Base-by-base conservation (phyloP, 2,888 invertebrate species). In the Craniophora ligustri region DNA sequence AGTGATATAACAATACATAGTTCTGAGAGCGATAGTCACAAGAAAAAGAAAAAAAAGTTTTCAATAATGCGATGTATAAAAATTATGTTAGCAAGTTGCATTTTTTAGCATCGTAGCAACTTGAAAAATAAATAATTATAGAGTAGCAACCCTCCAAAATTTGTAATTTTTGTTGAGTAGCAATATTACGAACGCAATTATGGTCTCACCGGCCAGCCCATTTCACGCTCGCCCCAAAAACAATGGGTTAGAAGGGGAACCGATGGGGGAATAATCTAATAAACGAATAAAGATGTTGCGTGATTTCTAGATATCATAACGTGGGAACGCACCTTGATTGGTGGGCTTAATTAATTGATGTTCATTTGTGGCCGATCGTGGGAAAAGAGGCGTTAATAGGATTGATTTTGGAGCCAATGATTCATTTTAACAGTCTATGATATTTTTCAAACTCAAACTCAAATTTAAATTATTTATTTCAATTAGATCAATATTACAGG, bases 221-320 rank as follows among this genome's bases (percentile, higher is more conserved):
- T 91, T 92, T 92, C 90, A 89, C 92, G 87, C 92, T 77, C 80
- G 82, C 92, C 92, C 92, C 83, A 87, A 88, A 91, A 92, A 92
- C 92, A 93, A 93, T 86, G 86, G 84, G 74, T 63, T 63, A 50
- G 50, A 76, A 72, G 79, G 78, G 82, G 79, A 70, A 65, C 63
- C 47, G 49, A 76, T 72, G 74, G 81, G 84, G 84, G 78, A 75
- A 71, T 83, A 87, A 88, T 88, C 86, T 82, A 88, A 88, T 88
- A 86, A 87, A 83, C 76, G 84, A 84, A 90, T 92, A 86, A 92
- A 93, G 93, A 93, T 92, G 92, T 93, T 92, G 93, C 93, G 92
- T 93, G 93, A 93, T 93, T 92, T 87, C 70, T 81, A 87, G 91
- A 87, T 91, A 92, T 92, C 89, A 89, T 81, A 79, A 81, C 81